Evolutionary conservation across 2,888 invertebrate species (phyloP).

Genomic region (Galerucella pusilla): DNA sequence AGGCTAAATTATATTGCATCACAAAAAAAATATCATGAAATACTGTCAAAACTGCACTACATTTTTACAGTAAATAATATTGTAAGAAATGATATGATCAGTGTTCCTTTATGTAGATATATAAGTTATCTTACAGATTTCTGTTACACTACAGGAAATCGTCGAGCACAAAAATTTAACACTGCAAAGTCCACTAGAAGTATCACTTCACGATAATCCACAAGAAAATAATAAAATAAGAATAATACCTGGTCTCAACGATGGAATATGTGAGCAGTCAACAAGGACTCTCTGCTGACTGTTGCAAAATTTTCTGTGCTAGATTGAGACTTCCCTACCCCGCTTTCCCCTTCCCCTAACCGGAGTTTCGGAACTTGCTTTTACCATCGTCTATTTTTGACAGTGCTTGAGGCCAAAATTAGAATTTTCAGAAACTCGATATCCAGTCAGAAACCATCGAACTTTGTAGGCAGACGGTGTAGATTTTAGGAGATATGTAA

Average conservation of each 20-base stretch:
- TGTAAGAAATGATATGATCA: too few species aligned
- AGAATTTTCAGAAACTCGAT: conserved; percentile 45
- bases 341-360: conserved; percentile 19
- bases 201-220: conserved; percentile 27
- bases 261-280: conserved; percentile 67
- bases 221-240: conserved; percentile 23
- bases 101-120: not conserved
- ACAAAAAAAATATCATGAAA: not conserved
- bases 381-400: conserved; percentile 39
- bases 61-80: too few species aligned
- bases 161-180: conserved; percentile 20
- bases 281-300: conserved; percentile 72
- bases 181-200: conserved; percentile 17
- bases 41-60: too few species aligned
- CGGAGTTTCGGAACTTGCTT: conserved; percentile 34
- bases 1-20: not conserved
- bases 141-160: not conserved
- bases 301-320: conserved; percentile 54
- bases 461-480: conserved; percentile 21
- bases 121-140: conserved; percentile 17
- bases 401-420: conserved; percentile 41
- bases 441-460: conserved; percentile 27
- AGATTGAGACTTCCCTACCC: conserved; percentile 36
- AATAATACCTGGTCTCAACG: conserved; percentile 61
- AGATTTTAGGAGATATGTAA: not conserved